phyloP scores from a whole-genome alignment of 2,888 invertebrate species.

The Synanthedon vespiformis region DNA sequence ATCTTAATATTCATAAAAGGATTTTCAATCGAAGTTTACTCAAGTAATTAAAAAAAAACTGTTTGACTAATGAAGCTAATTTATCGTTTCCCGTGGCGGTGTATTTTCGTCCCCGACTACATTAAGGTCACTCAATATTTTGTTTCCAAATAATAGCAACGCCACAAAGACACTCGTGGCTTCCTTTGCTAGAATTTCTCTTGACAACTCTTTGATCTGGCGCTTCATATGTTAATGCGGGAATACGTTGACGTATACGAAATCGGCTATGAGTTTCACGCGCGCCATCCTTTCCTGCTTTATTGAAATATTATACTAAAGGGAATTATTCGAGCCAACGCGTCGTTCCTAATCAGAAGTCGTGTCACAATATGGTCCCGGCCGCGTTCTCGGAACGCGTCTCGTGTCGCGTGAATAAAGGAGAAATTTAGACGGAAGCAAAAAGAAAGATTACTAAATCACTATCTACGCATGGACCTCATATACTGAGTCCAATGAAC shows the following conservation, averaged over 20 bases:
- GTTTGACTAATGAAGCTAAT: constrained; percentile 63
- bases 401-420: constrained; percentile 44
- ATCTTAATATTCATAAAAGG: constrained; percentile 31
- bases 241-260: constrained; percentile 22
- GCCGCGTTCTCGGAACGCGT: constrained; percentile 40
- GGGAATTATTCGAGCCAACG: constrained; percentile 21
- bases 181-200: constrained; percentile 25
- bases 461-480: no score
- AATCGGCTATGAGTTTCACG: constrained; percentile 16
- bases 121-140: constrained; percentile 45
- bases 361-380: constrained; percentile 26
- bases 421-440: constrained; percentile 22
- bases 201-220: constrained; percentile 39
- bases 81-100: constrained; percentile 55
- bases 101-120: constrained; percentile 38
- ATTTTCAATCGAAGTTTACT: constrained; percentile 45
- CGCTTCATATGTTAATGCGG: constrained; percentile 21
- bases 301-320: constrained; percentile 8
- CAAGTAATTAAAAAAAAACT: constrained; percentile 27
- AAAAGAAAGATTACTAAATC: no score
- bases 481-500: no score
- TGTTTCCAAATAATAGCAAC: constrained; percentile 24
- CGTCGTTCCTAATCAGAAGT: constrained; percentile 49
- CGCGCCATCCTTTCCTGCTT: constrained; percentile 12
- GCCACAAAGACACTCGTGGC: constrained; percentile 31